A percentile compares a stretch with the other conserved stretches of the same genome.
Conservation (phyloP, 2,797 vertebrate species). For the Thalassophryne amazonica region DNA sequence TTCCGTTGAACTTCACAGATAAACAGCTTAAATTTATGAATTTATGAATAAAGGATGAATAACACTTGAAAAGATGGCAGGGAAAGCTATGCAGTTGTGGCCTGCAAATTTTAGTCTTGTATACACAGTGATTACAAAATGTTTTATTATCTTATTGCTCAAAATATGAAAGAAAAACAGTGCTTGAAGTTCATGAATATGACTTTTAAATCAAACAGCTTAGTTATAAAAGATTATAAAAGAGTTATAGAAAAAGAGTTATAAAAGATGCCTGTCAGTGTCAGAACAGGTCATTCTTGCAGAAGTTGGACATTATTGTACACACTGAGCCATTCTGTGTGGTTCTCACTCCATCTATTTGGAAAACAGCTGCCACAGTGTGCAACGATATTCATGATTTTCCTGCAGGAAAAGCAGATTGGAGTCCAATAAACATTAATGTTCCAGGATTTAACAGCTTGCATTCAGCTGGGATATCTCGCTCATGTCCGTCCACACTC, state of each 20-base stretch:
- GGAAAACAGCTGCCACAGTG: slow-evolving; percentile 44
- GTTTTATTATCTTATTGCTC: neutral
- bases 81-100: neutral
- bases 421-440: slow-evolving; percentile 13
- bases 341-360: slow-evolving; percentile 26
- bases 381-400: slow-evolving; percentile 9
- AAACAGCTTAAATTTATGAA: no score
- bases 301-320: slow-evolving; percentile 38
- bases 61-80: no score
- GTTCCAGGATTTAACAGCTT: slow-evolving; percentile 32
- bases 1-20: slow-evolving; percentile 3
- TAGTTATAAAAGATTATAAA: no score
- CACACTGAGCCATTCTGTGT: slow-evolving; percentile 36
- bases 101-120: neutral
- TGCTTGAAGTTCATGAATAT: slow-evolving; percentile 5
- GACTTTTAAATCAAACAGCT: slow-evolving; percentile 27
- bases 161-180: neutral
- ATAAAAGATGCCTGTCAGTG: no score
- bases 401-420: slow-evolving; percentile 30
- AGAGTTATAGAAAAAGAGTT: no score
- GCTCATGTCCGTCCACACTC: neutral
- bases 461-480: slow-evolving; percentile 8
- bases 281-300: slow-evolving; percentile 54
- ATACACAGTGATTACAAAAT: neutral
- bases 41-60: no score